phyloP scores from a whole-genome alignment of 2,888 invertebrate species.

The Pristionchus mayeri region DNA sequence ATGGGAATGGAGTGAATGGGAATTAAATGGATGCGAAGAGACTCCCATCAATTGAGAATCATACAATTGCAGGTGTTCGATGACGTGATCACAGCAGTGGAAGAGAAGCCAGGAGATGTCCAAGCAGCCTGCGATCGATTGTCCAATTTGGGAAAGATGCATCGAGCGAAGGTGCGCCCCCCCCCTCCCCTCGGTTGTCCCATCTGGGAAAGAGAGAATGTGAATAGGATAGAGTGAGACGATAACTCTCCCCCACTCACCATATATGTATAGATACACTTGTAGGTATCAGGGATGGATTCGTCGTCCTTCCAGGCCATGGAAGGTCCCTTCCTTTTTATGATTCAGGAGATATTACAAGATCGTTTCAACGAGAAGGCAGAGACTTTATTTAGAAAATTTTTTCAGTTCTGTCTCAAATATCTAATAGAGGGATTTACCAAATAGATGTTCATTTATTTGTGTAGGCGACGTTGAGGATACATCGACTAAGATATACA shows the following conservation, averaged over 20 bases:
- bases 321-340: conserved; percentile 78
- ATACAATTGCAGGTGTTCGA: conserved; percentile 71
- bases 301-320: conserved; percentile 75
- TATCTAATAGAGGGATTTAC: conserved; percentile 75
- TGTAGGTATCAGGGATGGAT: conserved; percentile 69
- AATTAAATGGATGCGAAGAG: neutral
- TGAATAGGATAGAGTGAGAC: too few relatives aligned
- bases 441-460: conserved; percentile 52
- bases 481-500: neutral
- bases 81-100: conserved; percentile 73
- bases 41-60: too few relatives aligned
- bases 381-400: conserved; percentile 76
- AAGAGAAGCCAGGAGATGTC: conserved; percentile 73
- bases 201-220: too few relatives aligned
- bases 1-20: neutral
- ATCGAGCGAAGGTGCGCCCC: conserved; percentile 67
- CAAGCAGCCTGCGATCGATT: conserved; percentile 69
- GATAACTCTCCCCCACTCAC: neutral
- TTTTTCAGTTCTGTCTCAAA: conserved; percentile 76
- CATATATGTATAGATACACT: neutral
- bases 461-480: neutral
- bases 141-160: conserved; percentile 71
- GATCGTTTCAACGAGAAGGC: conserved; percentile 77
- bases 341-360: conserved; percentile 72
- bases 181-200: neutral